Base-by-base conservation (phyloP, 92 coral and sea anemone genomes). In the Phenganax subtilis region DNA sequence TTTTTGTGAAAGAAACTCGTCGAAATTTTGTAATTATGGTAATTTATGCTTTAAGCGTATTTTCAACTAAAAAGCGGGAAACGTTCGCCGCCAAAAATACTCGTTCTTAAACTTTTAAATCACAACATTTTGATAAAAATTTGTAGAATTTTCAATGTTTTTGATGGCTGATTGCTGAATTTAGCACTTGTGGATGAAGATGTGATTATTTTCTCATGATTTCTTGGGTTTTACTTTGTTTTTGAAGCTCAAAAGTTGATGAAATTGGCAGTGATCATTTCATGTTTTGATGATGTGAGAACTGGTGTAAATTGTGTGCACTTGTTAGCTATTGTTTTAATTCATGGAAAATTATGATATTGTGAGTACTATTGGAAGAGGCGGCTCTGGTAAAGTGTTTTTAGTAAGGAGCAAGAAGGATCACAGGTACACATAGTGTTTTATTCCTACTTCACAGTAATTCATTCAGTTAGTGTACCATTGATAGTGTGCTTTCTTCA, bases 371-470 rank as follows among this genome's bases (percentile, higher is more conserved):
- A 85, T 96, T 17, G 99, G 99, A 4, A 87, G 83, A 82, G 99
- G 99, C 37, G 91, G 90, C 7, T 90, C 97, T 25, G 99, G 99
- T 27, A 88, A 75, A 77, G 99, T 96, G 57, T 56, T 89, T 54
- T 89, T 96, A 12, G 99, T 97, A 28, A 86, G 85, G 69, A 92
- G 87, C 83, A 88, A 84, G 60, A 91, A 85, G n/a, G 82, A 85
- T 47, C 87, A 86, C 27, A 92, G 85, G 98, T 94, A 76, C 59
- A 90, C 72, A 6, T 51, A 29, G 58, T n/a, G 57, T 56, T 54
- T 27, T 7, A 51, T 10, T 3, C 1, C 68, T 28, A 9, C 15
- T 20, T 20, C 51, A 56, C 9, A 83, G 30, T 61, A 54, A 62
- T 44, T 8, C 10, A 1, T 12, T 31, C 37, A 6, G 51, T 71